A percentile compares a stretch with the other conserved stretches of the same genome.
Evolutionary conservation across 2,888 invertebrate genomes (phyloP).

Genomic region (Serripes groenlandicus): DNA sequence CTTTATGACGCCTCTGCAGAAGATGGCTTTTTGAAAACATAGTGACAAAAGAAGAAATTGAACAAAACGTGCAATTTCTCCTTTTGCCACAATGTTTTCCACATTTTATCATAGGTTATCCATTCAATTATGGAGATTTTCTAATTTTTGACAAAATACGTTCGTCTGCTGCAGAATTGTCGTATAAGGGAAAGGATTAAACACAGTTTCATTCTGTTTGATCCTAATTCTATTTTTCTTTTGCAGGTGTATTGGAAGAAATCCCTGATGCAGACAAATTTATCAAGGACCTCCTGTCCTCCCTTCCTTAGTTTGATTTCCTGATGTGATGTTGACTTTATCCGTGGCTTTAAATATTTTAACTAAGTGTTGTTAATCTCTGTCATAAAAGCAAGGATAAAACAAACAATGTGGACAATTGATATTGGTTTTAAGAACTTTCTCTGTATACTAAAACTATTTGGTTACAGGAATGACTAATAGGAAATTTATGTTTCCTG

Average conservation of each 20-base stretch:
- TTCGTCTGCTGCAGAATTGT: too few relatives aligned
- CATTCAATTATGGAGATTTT: not conserved
- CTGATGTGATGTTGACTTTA: not conserved
- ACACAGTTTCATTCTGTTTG: not conserved
- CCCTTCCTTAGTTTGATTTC: conserved; percentile 59
- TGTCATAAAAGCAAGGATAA: too few relatives aligned
- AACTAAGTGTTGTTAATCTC: not conserved
- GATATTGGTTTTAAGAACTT: too few relatives aligned
- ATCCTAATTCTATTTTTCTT: conserved; percentile 55
- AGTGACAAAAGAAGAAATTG: not conserved
- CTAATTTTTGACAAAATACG: not conserved
- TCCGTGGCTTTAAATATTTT: not conserved
- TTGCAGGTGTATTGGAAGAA: conserved; percentile 90
- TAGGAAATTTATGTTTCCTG: too few relatives aligned
- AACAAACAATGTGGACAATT: too few relatives aligned
- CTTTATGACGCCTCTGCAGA: too few relatives aligned
- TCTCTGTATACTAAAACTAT: too few relatives aligned
- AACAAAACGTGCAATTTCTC: not conserved
- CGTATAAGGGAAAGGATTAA: not conserved
- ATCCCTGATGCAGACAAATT: conserved; percentile 90
- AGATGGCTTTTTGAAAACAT: too few relatives aligned
- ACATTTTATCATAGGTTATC: not conserved
- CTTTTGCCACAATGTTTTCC: not conserved
- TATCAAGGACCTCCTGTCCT: conserved; percentile 88
- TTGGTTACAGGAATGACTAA: too few relatives aligned